Base-by-base conservation (phyloP, 2,113 vertebrate species). In the Myodes glareolus region DNA sequence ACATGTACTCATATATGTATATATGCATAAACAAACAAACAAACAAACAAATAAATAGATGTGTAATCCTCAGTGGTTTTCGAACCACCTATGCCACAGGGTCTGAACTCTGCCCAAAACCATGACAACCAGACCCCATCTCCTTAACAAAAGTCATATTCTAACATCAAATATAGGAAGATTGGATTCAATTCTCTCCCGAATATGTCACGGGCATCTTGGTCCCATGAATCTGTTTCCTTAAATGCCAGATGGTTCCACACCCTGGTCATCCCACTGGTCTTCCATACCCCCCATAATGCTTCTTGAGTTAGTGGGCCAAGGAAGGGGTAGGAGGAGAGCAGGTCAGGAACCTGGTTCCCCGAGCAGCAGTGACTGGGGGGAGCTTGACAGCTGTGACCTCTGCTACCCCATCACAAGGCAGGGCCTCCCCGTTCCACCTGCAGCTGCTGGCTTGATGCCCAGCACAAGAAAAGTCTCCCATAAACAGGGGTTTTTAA, bases 261-360 rank as follows among this genome's bases (percentile, higher is more conserved):
- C 1, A 25, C 45, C 7, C 29, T 7, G 17, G 13, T 2, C 8
- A 17, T 10, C 27, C 85, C 70, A 0, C 1, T 77, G 8, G 45
- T 9, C 2, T 63, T 50, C 7, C 7, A n/a, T 39, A 39, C 12
- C n/a, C 23, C 25, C 10, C n/a, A 29, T 6, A 27, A 27, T 50
- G 29, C 13, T 68, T 27, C n/a, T 6, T 0, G 9, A 91, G 68
- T 36, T 50, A 0, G 5, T 13, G 63, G 42, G 67, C 31, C 19
- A 39, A 88, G 78, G 11, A 58, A 65, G 67, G 31, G 11, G 45
- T 52, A 23, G 21, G 82, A 31, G 36, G 27, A 82, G 55, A 84
- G 84, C 39, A 39, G 19, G 6, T 0, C 31, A 27, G 27, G 61
- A 11, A 19, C 7, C 14, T 0, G 0, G 12, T 12, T 94, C 12